Conservation (phyloP, 1,140 invertebrate species). For the Cydia strobilella region DNA sequence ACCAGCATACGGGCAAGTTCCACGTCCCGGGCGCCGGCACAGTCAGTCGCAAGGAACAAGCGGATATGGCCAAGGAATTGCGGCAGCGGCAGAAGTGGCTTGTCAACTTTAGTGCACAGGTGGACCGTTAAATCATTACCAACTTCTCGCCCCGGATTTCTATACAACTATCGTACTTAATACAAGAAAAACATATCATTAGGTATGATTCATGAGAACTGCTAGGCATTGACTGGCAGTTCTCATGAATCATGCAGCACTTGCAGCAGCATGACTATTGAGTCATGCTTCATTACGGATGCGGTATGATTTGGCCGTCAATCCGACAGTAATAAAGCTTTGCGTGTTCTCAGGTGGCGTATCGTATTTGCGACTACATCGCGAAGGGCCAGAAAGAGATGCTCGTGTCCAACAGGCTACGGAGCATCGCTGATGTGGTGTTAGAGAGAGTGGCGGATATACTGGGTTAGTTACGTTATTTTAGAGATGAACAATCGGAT, state of each 20-base stretch:
- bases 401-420: slow-evolving; percentile 66
- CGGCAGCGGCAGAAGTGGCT: slow-evolving; percentile 72
- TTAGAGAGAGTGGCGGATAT: slow-evolving; percentile 73
- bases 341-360: slow-evolving; percentile 60
- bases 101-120: slow-evolving; percentile 73
- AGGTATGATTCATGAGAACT: too few species aligned
- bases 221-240: too few species aligned
- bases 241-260: too few species aligned
- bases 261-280: too few species aligned
- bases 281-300: too few species aligned
- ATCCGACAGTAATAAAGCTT: too few species aligned
- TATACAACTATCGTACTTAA: too few species aligned
- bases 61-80: slow-evolving; percentile 52
- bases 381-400: slow-evolving; percentile 70
- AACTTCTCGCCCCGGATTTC: too few species aligned
- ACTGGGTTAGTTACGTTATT: slow-evolving; percentile 60
- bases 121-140: slow-evolving; percentile 34
- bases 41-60: slow-evolving; percentile 56
- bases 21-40: slow-evolving; percentile 50
- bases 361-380: slow-evolving; percentile 71
- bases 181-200: too few species aligned
- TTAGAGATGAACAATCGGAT: too few species aligned
- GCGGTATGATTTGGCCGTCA: too few species aligned
- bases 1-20: slow-evolving; percentile 36
- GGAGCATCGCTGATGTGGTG: slow-evolving; percentile 73